Evolutionary conservation across 2,113 vertebrate genomes (phyloP), one percentile per base, ranked within the genome.

Genomic region (Thinocorus orbignyianus): DNA sequence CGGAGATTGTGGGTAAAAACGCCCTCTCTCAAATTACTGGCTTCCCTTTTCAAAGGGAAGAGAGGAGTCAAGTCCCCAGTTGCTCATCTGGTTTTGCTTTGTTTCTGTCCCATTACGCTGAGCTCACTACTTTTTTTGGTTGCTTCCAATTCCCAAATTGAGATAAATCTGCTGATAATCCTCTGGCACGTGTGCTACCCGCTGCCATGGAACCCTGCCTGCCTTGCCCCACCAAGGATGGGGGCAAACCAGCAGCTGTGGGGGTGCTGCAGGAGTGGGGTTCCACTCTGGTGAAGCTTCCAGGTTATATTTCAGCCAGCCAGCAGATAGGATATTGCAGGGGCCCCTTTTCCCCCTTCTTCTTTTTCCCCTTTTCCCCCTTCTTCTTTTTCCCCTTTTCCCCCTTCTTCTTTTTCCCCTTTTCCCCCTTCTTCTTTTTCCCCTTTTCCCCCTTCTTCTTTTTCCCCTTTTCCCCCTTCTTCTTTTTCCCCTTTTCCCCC

Each of bases 101-200:
- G 15, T 94, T 95, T 93, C 93, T 90, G 33, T 64, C 65, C 79
- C 10, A 1, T 93, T 96, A 60, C 19, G 42, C 85, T 92, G 87
- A 93, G 66, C 79, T 90, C 46, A 28, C 49, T 65, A 76, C 18
- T 4, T 49, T 95, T 95, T 87, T 90, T 66, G 58, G 81, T 90
- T 88, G 58, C 79, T 96, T 93, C 85, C 48, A 77, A 12, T 90
- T 91, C 79, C 82, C 82, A 78, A 90, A 80, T 37, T 37, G 35
- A 86, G 83, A 95, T 93, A 81, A 90, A 91, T 66, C 44, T 87
- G 46, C 42, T 94, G 93, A 91, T 94, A 92, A 84, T 52, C 42
- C 42, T 90, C n/a, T 61, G 79, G 64, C 42, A 24, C 5, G 1
- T 6, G 1, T 13, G 46, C 25, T 81, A 35, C 49, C 49, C 0